Evolutionary conservation across 1,140 invertebrate genomes (phyloP).

Genomic region (Bemisia tabaci): DNA sequence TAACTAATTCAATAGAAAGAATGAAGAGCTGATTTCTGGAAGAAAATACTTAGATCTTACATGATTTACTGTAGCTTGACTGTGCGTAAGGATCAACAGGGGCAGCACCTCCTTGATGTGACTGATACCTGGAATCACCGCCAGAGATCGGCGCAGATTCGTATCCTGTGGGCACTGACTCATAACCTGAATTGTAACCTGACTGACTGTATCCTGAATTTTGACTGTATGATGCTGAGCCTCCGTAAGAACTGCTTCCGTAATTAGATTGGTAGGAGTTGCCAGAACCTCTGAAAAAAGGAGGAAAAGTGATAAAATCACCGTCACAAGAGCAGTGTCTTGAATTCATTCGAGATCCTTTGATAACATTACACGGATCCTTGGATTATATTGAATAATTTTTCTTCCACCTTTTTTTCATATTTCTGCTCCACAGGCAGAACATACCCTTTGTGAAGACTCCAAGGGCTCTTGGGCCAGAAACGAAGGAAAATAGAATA

Average conservation of each 20-base stretch:
- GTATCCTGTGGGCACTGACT: not conserved
- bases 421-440: too few species aligned
- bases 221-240: not conserved
- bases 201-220: not conserved
- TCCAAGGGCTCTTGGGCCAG: too few species aligned
- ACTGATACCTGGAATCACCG: not conserved
- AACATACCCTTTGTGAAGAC: too few species aligned
- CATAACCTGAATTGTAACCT: not conserved
- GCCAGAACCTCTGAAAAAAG: not conserved
- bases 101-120: not conserved
- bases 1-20: not conserved
- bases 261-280: not conserved
- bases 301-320: not conserved
- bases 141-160: not conserved
- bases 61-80: not conserved
- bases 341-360: too few species aligned
- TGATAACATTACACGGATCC: too few species aligned
- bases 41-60: not conserved
- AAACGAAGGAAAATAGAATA: too few species aligned
- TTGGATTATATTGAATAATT: too few species aligned
- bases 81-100: not conserved
- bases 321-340: not conserved
- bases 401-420: too few species aligned
- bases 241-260: not conserved
- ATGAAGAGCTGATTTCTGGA: not conserved